phyloP scores from a whole-genome alignment of 37 sponge, comb jelly and placozoan genomes.

The Spongilla lacustris region DNA sequence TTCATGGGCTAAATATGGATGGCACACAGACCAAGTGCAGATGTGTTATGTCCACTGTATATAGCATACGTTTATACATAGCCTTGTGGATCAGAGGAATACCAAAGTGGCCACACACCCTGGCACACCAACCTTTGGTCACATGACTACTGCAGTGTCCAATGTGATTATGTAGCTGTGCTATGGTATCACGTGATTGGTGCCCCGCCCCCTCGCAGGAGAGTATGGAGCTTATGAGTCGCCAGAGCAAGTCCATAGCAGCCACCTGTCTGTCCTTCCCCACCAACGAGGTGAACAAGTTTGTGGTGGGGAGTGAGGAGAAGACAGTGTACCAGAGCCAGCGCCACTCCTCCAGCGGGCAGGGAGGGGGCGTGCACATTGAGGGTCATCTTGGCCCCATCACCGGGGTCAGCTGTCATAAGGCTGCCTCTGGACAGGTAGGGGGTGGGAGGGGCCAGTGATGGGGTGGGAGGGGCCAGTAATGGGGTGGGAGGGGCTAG shows the following conservation, averaged over 20 bases:
- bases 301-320: constrained; percentile 97
- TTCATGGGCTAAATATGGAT: not conserved
- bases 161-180: too few species aligned
- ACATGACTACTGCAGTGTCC: too few species aligned
- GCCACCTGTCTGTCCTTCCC: constrained; percentile 89
- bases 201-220: constrained; percentile 58
- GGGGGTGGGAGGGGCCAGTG: constrained; percentile 65
- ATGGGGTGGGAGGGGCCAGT: constrained; percentile 34
- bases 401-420: constrained; percentile 71
- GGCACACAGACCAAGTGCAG: too few species aligned
- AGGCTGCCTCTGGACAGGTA: constrained; percentile 67
- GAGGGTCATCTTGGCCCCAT: constrained; percentile 94
- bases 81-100: too few species aligned
- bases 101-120: too few species aligned
- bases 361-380: constrained; percentile 77
- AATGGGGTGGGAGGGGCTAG: constrained; percentile 27
- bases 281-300: constrained; percentile 93
- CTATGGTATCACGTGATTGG: too few species aligned
- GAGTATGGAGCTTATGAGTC: constrained; percentile 79
- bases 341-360: constrained; percentile 83
- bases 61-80: constrained; percentile 94
- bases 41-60: constrained; percentile 87
- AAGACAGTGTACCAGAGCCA: constrained; percentile 80
- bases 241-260: constrained; percentile 68
- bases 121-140: too few species aligned